These are phyloP conservation scores for Dorcus hopei DNA, from an alignment of 2,888 invertebrate genomes.

Conservation along the genomic window DNA sequence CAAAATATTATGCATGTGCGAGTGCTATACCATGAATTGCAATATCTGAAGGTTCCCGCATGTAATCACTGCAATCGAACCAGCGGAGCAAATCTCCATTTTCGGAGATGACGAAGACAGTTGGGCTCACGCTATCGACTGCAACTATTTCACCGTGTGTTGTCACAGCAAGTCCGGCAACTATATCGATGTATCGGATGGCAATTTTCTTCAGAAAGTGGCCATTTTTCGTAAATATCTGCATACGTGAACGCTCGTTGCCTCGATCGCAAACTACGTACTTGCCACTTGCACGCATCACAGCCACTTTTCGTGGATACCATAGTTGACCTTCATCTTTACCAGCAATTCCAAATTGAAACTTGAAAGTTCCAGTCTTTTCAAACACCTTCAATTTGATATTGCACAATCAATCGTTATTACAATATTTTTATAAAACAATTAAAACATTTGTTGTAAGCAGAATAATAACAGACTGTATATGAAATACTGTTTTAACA, in stretches of 20 bases:
- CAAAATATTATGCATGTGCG: not conserved
- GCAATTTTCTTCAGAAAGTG: conserved; percentile 95
- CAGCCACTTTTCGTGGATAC: conserved; percentile 95
- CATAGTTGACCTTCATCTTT: conserved; percentile 95
- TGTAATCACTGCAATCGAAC: conserved; percentile 97
- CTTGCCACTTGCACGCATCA: conserved; percentile 81
- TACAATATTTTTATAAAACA: not conserved
- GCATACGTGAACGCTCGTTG: conserved; percentile 94
- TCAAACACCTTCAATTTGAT: conserved; percentile 74
- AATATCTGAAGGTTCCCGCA: conserved; percentile 97
- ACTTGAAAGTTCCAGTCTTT: conserved; percentile 88
- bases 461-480: too few relatives aligned
- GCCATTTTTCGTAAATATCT: conserved; percentile 93
- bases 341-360: conserved; percentile 92
- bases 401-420: not conserved
- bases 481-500: too few relatives aligned
- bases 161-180: conserved; percentile 92
- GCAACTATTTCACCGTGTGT: conserved; percentile 91
- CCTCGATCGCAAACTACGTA: conserved; percentile 98
- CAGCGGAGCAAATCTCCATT: conserved; percentile 89
- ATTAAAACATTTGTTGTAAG: not conserved
- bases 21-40: conserved; percentile 79
- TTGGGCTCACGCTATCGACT: conserved; percentile 95
- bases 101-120: conserved; percentile 91
- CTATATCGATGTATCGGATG: conserved; percentile 82